phyloP scores from a whole-genome alignment of 2,888 invertebrate genomes.

The Parnassius smintheus region DNA sequence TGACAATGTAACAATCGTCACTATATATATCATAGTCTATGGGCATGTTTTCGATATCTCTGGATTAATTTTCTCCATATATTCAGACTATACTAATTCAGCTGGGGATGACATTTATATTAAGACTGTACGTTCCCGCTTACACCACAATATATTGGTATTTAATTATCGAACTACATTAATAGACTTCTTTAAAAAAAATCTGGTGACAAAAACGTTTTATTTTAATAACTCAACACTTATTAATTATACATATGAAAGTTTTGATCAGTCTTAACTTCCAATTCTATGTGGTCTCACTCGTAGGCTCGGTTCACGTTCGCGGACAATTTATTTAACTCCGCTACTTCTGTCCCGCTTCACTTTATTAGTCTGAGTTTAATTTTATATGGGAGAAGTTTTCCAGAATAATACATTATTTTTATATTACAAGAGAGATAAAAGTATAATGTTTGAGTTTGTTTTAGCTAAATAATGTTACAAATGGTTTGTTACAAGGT shows the following conservation, averaged over 20 bases:
- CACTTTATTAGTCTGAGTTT: constrained; percentile 21
- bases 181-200: no score
- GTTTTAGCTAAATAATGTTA: constrained; percentile 1
- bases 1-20: no score
- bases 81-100: no score
- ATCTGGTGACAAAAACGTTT: no score
- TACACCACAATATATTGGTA: no score
- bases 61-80: no score
- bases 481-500: background rate
- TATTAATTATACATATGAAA: background rate
- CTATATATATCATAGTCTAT: no score
- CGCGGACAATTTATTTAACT: constrained; percentile 27
- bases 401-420: constrained; percentile 7
- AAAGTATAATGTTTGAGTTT: constrained; percentile 1
- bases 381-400: constrained; percentile 23
- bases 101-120: no score
- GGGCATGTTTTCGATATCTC: no score
- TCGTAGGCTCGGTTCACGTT: constrained; percentile 17
- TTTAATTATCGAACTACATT: no score
- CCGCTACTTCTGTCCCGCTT: constrained; percentile 19
- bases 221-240: no score
- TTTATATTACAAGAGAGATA: constrained; percentile 12
- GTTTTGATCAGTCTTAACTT: constrained; percentile 2
- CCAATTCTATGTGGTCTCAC: constrained; percentile 12
- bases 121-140: no score